Evolutionary conservation across 2,797 vertebrate species (phyloP).

Genomic region (Petrocephalus schoutedeni): DNA sequence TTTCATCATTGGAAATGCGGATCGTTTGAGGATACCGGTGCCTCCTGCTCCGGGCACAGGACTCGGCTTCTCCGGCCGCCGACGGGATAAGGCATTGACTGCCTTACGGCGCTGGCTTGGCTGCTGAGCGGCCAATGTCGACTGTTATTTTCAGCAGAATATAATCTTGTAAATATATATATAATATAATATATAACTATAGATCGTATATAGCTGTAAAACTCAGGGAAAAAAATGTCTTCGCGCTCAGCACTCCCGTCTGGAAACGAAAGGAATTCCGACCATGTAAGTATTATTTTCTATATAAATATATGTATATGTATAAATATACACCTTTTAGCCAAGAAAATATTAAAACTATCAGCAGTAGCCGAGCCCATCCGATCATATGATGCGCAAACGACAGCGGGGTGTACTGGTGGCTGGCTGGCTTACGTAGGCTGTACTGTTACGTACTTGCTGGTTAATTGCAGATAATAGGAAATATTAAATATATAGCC

Average conservation of each 20-base stretch:
- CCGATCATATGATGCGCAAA: not conserved
- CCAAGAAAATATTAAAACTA: not conserved
- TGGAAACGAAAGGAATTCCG: conserved; percentile 76
- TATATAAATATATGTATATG: not conserved
- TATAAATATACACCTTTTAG: not conserved
- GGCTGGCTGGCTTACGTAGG: not conserved
- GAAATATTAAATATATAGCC: not conserved
- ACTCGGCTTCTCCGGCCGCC: not conserved
- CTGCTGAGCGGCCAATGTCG: conserved; percentile 36
- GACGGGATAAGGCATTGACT: conserved; percentile 30
- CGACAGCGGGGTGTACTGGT: not conserved
- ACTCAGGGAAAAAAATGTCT: conserved; percentile 71
- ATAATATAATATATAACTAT: conserved; percentile 16
- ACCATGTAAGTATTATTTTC: conserved; percentile 69
- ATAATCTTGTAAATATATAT: conserved; percentile 29
- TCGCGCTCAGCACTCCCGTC: conserved; percentile 73
- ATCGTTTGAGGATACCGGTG: conserved; percentile 43
- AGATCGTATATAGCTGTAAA: conserved; percentile 30
- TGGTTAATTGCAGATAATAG: not conserved
- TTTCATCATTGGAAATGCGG: conserved; percentile 52
- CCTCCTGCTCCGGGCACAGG: conserved; percentile 13
- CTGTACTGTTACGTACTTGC: not conserved
- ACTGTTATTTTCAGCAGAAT: conserved; percentile 28
- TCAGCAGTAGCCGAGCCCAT: not conserved
- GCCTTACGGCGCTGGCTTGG: conserved; percentile 22